Evolutionary conservation across 2,888 invertebrate species (phyloP).

Genomic region (Keiferia lycopersicella): DNA sequence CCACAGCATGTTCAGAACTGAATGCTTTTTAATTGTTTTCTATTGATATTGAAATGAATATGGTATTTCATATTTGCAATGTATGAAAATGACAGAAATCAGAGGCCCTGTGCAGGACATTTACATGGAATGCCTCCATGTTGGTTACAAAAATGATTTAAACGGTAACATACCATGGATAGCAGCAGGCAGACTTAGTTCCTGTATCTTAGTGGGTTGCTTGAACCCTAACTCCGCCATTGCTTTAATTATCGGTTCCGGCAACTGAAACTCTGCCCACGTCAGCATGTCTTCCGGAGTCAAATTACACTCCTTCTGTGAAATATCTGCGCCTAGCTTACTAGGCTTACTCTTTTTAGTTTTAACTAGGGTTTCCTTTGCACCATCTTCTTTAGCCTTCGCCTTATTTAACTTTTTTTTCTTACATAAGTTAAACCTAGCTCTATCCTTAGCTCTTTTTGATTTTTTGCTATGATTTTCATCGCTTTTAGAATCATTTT

Average conservation of each 20-base stretch:
- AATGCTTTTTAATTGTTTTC: too few species aligned
- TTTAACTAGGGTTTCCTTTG: conserved; percentile 20
- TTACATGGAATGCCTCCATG: too few species aligned
- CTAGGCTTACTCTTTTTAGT: conserved; percentile 24
- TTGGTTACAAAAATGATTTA: not conserved
- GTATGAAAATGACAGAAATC: too few species aligned
- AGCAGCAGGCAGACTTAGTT: conserved; percentile 89
- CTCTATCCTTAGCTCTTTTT: conserved; percentile 35
- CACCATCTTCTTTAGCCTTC: not conserved
- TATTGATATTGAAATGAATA: too few species aligned
- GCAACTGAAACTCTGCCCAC: conserved; percentile 87
- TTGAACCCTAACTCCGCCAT: conserved; percentile 88
- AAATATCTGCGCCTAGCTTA: conserved; percentile 56
- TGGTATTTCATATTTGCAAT: too few species aligned
- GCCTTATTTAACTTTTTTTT: conserved; percentile 5
- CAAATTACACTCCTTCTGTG: conserved; percentile 44
- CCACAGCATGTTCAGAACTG: too few species aligned
- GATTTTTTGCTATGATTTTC: conserved; percentile 32
- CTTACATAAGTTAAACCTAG: conserved; percentile 34
- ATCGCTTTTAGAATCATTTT: conserved; percentile 14
- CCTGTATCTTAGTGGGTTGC: conserved; percentile 94
- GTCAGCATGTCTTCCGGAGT: conserved; percentile 76
- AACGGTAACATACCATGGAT: conserved; percentile 83
- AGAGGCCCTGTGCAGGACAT: too few species aligned
- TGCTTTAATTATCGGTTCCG: conserved; percentile 85